phyloP scores from a whole-genome alignment of 1,140 invertebrate species.

The Drosophila kepulauana region DNA sequence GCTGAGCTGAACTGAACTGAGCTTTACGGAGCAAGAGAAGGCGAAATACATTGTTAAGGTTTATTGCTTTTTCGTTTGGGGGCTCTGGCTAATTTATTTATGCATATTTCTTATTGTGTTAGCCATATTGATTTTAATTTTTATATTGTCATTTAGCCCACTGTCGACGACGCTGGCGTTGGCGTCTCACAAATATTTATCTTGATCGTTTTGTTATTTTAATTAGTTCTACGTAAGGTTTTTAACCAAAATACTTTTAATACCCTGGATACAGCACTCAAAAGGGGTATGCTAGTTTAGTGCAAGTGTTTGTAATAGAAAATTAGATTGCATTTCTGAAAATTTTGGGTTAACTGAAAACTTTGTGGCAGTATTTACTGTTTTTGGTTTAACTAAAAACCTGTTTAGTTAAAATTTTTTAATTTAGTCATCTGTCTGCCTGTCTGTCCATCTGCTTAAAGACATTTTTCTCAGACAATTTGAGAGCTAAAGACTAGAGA shows the following conservation, averaged over 20 bases:
- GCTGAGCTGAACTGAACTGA: background rate
- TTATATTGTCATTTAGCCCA: conserved; percentile 71
- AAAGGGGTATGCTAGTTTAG: background rate
- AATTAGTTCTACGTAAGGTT: conserved; percentile 65
- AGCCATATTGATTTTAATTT: conserved; percentile 64
- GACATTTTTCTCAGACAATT: too few relatives aligned
- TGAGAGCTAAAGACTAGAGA: too few relatives aligned
- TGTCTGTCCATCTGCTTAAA: too few relatives aligned
- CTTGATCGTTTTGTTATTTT: conserved; percentile 77
- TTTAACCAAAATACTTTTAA: conserved; percentile 10
- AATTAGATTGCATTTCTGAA: too few relatives aligned
- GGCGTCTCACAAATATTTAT: conserved; percentile 58
- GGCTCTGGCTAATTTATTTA: conserved; percentile 67
- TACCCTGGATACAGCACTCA: background rate
- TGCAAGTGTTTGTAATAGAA: background rate
- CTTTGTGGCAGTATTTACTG: too few relatives aligned
- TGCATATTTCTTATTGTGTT: conserved; percentile 47
- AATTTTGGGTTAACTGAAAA: too few relatives aligned
- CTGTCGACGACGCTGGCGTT: conserved; percentile 51
- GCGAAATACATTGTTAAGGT: conserved; percentile 45
- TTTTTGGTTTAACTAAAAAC: too few relatives aligned
- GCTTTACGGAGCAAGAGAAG: background rate
- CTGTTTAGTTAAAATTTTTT: too few relatives aligned
- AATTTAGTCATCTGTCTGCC: too few relatives aligned
- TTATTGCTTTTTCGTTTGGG: conserved; percentile 27